Conservation (phyloP, 1,140 invertebrate species). For the Diorhabda carinulata region DNA sequence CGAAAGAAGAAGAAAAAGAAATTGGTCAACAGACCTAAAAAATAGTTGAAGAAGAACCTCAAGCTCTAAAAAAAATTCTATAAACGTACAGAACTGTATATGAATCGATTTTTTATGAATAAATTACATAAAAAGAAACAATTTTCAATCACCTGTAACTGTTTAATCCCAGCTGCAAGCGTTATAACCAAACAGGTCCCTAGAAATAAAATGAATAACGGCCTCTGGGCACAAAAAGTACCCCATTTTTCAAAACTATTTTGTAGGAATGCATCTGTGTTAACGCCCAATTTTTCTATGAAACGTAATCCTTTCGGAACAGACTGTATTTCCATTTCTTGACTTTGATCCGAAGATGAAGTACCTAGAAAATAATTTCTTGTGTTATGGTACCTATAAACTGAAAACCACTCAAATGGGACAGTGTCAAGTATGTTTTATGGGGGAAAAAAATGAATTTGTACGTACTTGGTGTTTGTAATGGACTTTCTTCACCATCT, state of each 20-base stretch:
- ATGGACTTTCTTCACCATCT: constrained; percentile 72
- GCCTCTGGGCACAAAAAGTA: constrained; percentile 72
- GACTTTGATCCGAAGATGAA: constrained; percentile 51
- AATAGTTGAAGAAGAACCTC: no score
- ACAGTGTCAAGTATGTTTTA: no score
- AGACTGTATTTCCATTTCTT: constrained; percentile 55
- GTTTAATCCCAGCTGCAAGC: constrained; percentile 63
- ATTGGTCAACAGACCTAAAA: no score
- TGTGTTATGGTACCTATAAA: no score
- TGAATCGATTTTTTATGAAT: no score
- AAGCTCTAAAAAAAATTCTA: no score
- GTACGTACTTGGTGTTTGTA: constrained; percentile 48
- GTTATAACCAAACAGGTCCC: constrained; percentile 59
- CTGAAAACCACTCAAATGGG: no score
- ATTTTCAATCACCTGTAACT: constrained; percentile 52
- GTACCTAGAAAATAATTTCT: no score
- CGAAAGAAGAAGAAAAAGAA: no score
- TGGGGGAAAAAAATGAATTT: not conserved
- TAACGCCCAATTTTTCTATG: constrained; percentile 72
- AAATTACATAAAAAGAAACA: not conserved
- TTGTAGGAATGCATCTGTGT: constrained; percentile 71
- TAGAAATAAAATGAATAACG: constrained; percentile 70
- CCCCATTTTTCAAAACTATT: constrained; percentile 78
- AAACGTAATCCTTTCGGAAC: constrained; percentile 55
- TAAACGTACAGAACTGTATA: no score